Conservation (phyloP, 1,140 invertebrate genomes). For the Bombus breviceps region DNA sequence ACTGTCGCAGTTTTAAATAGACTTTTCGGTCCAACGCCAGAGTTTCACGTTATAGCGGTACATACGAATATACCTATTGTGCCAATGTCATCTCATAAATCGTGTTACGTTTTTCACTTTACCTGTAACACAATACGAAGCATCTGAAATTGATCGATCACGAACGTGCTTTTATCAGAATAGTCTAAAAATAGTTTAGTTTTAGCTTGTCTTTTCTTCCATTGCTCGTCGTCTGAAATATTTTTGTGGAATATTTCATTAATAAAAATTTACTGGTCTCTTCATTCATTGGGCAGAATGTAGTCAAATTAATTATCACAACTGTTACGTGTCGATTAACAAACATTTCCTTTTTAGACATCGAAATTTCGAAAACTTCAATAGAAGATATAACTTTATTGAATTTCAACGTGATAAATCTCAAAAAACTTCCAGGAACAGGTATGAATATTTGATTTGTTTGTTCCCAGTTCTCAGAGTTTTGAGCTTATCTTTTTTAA, state of each 20-base stretch:
- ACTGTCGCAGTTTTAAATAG: conserved; percentile 23
- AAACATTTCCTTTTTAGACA: background rate
- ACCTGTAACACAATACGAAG: background rate
- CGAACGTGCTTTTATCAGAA: background rate
- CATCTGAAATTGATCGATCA: conserved; percentile 8
- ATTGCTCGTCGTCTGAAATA: background rate
- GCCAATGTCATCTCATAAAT: background rate
- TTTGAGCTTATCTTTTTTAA: background rate
- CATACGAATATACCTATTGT: background rate
- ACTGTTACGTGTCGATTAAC: background rate
- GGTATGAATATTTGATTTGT: background rate
- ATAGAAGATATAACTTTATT: background rate
- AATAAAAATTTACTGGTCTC: background rate
- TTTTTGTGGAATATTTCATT: no score
- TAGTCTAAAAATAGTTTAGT: background rate
- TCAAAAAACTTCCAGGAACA: fast-evolving
- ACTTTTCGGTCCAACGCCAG: conserved; percentile 27
- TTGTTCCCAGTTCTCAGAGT: background rate
- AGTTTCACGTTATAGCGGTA: background rate
- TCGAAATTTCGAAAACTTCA: background rate
- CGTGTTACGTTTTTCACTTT: background rate
- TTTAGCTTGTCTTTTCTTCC: background rate
- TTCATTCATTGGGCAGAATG: no score
- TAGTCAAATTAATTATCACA: background rate
- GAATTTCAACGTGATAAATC: background rate